Evolutionary conservation across 2,113 vertebrate species (phyloP), one percentile per base, ranked within the genome.

Genomic region (Arizona elegans): DNA sequence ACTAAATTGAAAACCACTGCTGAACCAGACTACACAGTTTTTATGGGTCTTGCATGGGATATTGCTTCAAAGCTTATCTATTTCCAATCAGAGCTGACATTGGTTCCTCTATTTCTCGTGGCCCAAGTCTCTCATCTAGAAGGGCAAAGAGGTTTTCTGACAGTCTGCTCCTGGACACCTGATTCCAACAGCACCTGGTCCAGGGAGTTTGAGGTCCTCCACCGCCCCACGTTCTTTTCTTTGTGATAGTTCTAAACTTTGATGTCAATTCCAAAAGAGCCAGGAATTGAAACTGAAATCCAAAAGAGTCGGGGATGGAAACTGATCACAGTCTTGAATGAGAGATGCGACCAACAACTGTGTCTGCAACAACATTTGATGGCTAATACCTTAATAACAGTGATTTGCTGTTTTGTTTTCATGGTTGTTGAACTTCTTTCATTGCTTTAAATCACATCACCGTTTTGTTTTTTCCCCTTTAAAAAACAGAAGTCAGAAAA

Each of bases 371-470:
- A 90, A 1, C 94, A 94, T 96, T 96, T 96, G 91, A 90, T 95
- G 95, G 94, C 90, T 59, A 87, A 62, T 75, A 52, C 90, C 93
- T 92, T 96, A 96, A 97, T 94, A 95, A 96, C 92, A 93, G 96
- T 96, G 91, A 96, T 97, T 96, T 96, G 90, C 92, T 95, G 93
- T n/a, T 88, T 47, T n/a, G 94, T 95, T 21, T 96, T 96, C 55
- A 1, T 54, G 52, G 8, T n/a, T 90, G 47, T 75, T 87, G 94
- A 92, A 62, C 94, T 96, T 95, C 89, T 93, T 85, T 29, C 38
- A 33, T 58, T 1, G 17, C 94, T 94, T 43, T 94, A 92, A 96
- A 86, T 94, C 23, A 26, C 85, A 92, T 70, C 92, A 92, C 70
- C 12, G 26, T 90, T 4, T 58, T 47, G 4, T 24, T 50, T 58